Percentiles rank a stretch among this genome's conserved stretches.
Conservation (phyloP, 2,888 invertebrate species). For the Hermodice carunculata region DNA sequence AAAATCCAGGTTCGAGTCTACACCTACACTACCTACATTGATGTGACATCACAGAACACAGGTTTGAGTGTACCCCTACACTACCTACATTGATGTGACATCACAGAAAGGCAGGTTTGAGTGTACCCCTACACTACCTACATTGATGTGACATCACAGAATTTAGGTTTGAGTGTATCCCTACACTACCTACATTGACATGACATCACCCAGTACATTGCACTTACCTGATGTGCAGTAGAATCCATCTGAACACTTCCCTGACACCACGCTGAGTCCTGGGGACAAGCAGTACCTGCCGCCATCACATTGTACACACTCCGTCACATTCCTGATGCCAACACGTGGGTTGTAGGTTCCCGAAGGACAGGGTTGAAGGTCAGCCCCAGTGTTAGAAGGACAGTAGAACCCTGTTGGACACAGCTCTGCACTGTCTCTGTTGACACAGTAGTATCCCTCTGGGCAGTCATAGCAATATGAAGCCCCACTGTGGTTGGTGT, state of each 20-base stretch:
- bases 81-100: not conserved
- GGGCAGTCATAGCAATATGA: slow-evolving; percentile 62
- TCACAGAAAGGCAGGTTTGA: no score
- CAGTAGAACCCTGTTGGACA: slow-evolving; percentile 62
- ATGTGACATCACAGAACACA: no score
- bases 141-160: no score
- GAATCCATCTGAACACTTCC: slow-evolving; percentile 60
- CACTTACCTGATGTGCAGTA: slow-evolving; percentile 53
- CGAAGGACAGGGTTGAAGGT: slow-evolving; percentile 61
- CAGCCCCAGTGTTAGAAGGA: slow-evolving; percentile 60
- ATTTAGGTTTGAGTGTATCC: no score
- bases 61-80: no score
- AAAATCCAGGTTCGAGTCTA: no score
- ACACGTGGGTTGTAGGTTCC: slow-evolving; percentile 61
- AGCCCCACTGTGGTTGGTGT: slow-evolving; percentile 64
- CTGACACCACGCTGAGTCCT: slow-evolving; percentile 48
- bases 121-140: no score
- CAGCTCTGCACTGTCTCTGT: slow-evolving; percentile 58
- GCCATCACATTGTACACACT: slow-evolving; percentile 65
- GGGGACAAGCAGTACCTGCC: slow-evolving; percentile 60
- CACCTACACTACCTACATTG: no score
- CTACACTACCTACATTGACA: not conserved
- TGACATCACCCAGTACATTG: not conserved
- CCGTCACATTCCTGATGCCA: slow-evolving; percentile 48
- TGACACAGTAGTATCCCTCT: slow-evolving; percentile 60